A percentile compares a stretch with the other conserved stretches of the same genome.
Evolutionary conservation across 2,888 invertebrate genomes (phyloP).

Genomic region (Chaetogeoica ovagalla): DNA sequence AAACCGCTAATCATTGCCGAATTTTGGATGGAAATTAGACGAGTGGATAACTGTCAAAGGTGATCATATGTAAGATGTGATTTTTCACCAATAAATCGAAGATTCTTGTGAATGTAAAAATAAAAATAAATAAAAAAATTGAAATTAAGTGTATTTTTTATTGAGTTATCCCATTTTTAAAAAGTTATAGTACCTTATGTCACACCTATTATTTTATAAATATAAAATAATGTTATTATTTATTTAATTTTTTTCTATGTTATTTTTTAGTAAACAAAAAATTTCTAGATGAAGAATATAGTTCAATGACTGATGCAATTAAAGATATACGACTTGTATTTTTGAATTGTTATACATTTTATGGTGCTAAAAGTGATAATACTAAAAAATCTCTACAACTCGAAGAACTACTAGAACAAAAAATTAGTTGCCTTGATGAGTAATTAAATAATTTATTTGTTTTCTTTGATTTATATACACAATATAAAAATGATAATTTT

Average conservation of each 20-base stretch:
- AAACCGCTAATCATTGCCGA: no score
- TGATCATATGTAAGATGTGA: no score
- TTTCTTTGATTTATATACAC: not conserved
- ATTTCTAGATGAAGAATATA: slow-evolving; percentile 58
- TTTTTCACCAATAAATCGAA: no score
- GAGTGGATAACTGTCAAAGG: no score
- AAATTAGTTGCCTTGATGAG: slow-evolving; percentile 60
- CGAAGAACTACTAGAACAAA: slow-evolving; percentile 62
- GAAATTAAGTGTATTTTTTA: no score
- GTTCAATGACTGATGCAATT: slow-evolving; percentile 61
- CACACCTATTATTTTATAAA: no score
- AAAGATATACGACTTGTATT: slow-evolving; percentile 62
- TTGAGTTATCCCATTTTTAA: no score
- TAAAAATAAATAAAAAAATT: no score
- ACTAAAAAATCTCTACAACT: slow-evolving; percentile 61
- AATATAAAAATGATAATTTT: not conserved
- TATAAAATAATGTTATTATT: not conserved
- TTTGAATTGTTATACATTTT: slow-evolving; percentile 63
- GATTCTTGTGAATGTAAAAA: no score
- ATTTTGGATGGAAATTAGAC: no score
- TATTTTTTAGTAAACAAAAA: slow-evolving; percentile 56
- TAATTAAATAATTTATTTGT: slow-evolving; percentile 56
- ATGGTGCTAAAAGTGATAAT: slow-evolving; percentile 61
- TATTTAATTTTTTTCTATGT: slow-evolving; percentile 19
- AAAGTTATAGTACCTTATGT: no score